A percentile compares a stretch with the other conserved stretches of the same genome.
Evolutionary conservation across 92 coral and sea anemone genomes (phyloP).

Genomic region (Heliopora coerulea): DNA sequence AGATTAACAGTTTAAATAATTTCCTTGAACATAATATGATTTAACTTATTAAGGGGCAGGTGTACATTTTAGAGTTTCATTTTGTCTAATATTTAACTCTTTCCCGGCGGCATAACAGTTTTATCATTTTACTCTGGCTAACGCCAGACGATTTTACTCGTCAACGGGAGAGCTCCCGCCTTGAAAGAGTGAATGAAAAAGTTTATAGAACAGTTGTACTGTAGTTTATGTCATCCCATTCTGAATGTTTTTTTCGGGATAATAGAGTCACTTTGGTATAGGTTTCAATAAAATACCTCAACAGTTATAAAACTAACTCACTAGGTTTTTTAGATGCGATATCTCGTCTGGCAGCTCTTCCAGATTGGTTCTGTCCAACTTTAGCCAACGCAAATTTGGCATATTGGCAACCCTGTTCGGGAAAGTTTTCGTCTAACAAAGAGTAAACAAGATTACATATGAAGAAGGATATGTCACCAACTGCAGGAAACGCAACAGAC

Average conservation of each 20-base stretch:
- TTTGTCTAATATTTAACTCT: no score
- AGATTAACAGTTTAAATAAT: no score
- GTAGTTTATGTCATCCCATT: background rate
- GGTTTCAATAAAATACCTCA: background rate
- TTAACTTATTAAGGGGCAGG: no score
- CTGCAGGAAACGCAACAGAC: background rate
- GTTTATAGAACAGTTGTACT: no score
- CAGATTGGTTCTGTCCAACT: slow-evolving; percentile 83
- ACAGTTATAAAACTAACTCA: slow-evolving; percentile 22
- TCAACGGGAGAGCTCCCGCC: no score
- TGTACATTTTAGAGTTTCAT: no score
- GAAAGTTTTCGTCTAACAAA: slow-evolving; percentile 65
- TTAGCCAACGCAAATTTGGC: slow-evolving; percentile 94
- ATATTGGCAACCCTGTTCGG: slow-evolving; percentile 92
- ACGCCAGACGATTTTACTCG: no score
- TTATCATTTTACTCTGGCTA: no score
- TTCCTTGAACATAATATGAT: no score
- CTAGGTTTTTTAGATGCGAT: slow-evolving; percentile 91
- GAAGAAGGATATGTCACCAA: background rate
- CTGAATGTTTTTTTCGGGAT: no score
- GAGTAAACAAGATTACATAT: background rate
- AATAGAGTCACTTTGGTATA: background rate
- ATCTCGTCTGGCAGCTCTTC: slow-evolving; percentile 87
- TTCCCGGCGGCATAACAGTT: no score
- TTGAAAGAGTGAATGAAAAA: no score